These are phyloP conservation scores for Eulemur macaco DNA, from an alignment of 2,113 vertebrate genomes.

Conservation along the genomic window DNA sequence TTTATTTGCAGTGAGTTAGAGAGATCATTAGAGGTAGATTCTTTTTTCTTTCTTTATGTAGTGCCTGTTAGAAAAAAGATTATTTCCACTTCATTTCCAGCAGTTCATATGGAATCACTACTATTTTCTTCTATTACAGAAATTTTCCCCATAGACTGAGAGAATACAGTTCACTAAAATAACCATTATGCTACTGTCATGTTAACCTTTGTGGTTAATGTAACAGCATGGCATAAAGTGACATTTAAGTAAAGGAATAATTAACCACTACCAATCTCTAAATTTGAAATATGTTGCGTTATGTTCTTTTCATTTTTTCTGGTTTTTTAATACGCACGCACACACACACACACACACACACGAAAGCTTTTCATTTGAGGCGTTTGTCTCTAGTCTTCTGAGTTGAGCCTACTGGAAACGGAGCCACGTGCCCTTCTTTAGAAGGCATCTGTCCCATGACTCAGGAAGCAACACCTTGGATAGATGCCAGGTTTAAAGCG, in stretches of 20 bases:
- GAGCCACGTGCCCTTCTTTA: not conserved
- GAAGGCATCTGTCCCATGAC: not conserved
- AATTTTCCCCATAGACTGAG: not conserved
- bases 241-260: not conserved
- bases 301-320: not conserved
- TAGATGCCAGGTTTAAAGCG: not conserved
- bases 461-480: not conserved
- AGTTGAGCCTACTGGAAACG: not conserved
- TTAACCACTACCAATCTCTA: not conserved
- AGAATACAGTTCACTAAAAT: conserved; percentile 38
- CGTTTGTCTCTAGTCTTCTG: not conserved
- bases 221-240: not conserved
- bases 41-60: not conserved
- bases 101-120: not conserved
- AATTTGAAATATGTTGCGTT: not conserved
- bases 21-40: not conserved
- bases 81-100: not conserved
- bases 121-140: conserved; percentile 33
- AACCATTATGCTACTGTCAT: not conserved
- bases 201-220: conserved; percentile 28
- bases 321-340: not conserved
- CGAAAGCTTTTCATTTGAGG: not conserved
- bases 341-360: not conserved
- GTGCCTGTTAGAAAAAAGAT: not conserved
- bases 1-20: conserved; percentile 18